Conservation (phyloP, 2,113 vertebrate genomes). For the Amblyornis subalaris region DNA sequence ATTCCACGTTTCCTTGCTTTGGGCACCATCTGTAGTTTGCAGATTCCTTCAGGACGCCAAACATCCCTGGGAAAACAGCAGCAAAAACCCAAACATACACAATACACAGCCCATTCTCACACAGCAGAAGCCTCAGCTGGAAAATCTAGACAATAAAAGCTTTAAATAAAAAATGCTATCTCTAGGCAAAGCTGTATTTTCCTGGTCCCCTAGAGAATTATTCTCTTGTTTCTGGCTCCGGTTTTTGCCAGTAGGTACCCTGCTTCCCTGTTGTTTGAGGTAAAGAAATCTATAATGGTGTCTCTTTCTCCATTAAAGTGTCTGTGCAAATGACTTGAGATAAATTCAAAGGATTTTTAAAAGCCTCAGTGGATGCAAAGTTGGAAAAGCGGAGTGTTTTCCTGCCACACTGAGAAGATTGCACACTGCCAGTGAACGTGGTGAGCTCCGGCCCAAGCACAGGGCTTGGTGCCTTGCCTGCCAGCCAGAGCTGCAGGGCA, state of each 20-base stretch:
- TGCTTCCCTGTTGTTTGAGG: background rate
- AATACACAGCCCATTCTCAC: background rate
- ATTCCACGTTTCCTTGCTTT: constrained; percentile 31
- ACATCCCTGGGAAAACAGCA: constrained; percentile 32
- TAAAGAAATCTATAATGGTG: constrained; percentile 33
- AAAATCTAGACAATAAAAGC: constrained; percentile 35
- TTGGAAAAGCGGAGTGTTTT: background rate
- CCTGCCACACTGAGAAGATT: background rate
- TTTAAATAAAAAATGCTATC: constrained; percentile 34
- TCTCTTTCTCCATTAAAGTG: constrained; percentile 39
- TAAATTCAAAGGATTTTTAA: constrained; percentile 43
- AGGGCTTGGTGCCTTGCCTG: background rate
- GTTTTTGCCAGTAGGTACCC: background rate
- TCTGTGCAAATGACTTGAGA: constrained; percentile 19
- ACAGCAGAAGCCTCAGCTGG: background rate
- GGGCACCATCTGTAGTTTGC: constrained; percentile 33
- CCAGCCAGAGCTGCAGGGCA: background rate
- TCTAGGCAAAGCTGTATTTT: constrained; percentile 11
- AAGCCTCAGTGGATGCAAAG: background rate
- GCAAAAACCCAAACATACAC: background rate
- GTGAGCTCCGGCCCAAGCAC: background rate
- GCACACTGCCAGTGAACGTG: background rate
- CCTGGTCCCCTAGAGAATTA: background rate
- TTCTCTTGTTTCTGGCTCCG: constrained; percentile 27
- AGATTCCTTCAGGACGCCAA: constrained; percentile 2